Conservation (phyloP, 2,797 vertebrate genomes). For the Acanthurus lineatus region DNA sequence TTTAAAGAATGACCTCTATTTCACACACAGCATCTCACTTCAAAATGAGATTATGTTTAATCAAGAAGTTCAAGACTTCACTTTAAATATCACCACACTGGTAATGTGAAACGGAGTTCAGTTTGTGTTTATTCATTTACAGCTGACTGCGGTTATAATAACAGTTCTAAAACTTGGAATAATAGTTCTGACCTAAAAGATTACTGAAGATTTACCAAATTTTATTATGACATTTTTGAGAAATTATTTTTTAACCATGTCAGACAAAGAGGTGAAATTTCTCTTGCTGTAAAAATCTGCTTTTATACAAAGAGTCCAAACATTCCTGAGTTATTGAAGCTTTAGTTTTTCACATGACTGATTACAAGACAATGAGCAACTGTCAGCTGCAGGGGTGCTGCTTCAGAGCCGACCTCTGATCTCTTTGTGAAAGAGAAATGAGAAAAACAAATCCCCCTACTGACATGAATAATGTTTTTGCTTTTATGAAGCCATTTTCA, state of each 20-base stretch:
- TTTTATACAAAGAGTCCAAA: slow-evolving; percentile 21
- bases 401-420: slow-evolving; percentile 16
- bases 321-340: slow-evolving; percentile 12
- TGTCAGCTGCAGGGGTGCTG: slow-evolving; percentile 3
- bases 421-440: slow-evolving; percentile 15
- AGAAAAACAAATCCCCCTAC: neutral
- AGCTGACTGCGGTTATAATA: neutral
- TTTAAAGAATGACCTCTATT: slow-evolving; percentile 43
- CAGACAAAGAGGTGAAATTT: neutral
- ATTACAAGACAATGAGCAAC: slow-evolving; percentile 28
- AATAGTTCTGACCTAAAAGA: neutral
- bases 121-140: slow-evolving; percentile 14
- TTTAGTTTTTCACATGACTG: slow-evolving; percentile 12
- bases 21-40: slow-evolving; percentile 28
- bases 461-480: neutral
- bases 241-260: neutral
- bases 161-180: neutral
- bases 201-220: neutral
- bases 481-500: neutral
- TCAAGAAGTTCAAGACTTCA: slow-evolving; percentile 22
- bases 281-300: slow-evolving; percentile 2
- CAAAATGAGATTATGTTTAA: slow-evolving; percentile 15
- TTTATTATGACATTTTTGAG: neutral
- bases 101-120: neutral
- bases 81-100: slow-evolving; percentile 10